These are phyloP conservation scores for Enteromius unitaeniatus DNA, from an alignment of 2,797 vertebrate species.

Conservation along the genomic window DNA sequence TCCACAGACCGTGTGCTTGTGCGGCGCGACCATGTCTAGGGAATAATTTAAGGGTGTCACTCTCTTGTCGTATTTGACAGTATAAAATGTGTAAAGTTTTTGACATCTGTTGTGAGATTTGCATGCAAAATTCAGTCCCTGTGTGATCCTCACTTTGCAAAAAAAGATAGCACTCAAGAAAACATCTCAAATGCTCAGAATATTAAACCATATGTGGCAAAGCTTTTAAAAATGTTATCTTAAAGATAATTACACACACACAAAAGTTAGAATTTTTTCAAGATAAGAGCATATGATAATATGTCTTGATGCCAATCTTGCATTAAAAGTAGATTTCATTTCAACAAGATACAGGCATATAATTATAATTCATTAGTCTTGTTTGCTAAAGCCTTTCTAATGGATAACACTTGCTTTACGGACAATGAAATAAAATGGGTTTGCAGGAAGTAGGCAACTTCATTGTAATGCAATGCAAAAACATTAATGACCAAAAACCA, in stretches of 20 bases:
- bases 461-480: neutral
- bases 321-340: neutral
- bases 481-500: no score
- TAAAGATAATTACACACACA: neutral
- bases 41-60: constrained; percentile 43
- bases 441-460: neutral
- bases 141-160: constrained; percentile 34
- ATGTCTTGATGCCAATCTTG: neutral
- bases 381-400: neutral
- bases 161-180: constrained; percentile 25
- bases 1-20: neutral
- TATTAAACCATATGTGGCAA: neutral
- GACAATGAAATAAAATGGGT: neutral
- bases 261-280: neutral
- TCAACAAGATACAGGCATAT: neutral
- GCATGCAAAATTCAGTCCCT: constrained; percentile 23
- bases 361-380: neutral
- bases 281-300: neutral
- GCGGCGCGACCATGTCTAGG: neutral
- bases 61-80: constrained; percentile 38
- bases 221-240: constrained; percentile 9
- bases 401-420: neutral
- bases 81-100: constrained; percentile 21
- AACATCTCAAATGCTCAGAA: constrained; percentile 19
- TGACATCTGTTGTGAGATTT: constrained; percentile 34